phyloP scores from a whole-genome alignment of 2,888 invertebrate genomes.

The Tupiocoris notatus region DNA sequence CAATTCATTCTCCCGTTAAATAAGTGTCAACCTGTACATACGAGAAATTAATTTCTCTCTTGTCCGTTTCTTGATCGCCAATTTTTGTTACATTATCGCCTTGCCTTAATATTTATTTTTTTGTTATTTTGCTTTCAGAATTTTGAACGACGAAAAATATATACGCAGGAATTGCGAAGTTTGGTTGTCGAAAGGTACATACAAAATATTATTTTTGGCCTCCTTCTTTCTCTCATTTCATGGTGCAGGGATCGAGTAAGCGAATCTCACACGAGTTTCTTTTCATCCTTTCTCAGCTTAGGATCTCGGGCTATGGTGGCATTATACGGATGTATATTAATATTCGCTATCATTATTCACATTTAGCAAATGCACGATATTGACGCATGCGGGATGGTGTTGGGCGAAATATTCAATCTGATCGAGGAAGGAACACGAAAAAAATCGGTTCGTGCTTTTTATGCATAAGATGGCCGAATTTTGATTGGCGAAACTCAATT shows the following conservation, averaged over 20 bases:
- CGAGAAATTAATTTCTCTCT: too few relatives aligned
- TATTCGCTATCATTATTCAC: too few relatives aligned
- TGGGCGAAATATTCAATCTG: not conserved
- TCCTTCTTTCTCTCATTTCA: conserved; percentile 16
- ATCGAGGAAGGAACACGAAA: too few relatives aligned
- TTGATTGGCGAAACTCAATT: too few relatives aligned
- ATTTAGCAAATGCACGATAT: not conserved
- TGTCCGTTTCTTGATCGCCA: not conserved
- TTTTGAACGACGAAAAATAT: conserved; percentile 37
- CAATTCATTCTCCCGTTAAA: too few relatives aligned
- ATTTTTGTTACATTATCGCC: too few relatives aligned
- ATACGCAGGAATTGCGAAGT: conserved; percentile 27
- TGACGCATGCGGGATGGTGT: not conserved
- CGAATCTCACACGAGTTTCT: not conserved
- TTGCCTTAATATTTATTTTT: conserved; percentile 23
- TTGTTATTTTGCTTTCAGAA: conserved; percentile 39
- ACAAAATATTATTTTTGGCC: conserved; percentile 12
- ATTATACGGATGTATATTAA: not conserved
- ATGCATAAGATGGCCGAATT: too few relatives aligned
- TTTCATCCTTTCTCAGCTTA: not conserved
- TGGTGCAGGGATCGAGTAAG: conserved; percentile 38
- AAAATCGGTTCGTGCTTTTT: too few relatives aligned
- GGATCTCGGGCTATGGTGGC: not conserved
- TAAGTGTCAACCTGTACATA: too few relatives aligned
- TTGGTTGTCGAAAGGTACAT: conserved; percentile 40